Base-by-base conservation (phyloP, 2,888 invertebrate species). In the Glyphotaelius pellucidus region DNA sequence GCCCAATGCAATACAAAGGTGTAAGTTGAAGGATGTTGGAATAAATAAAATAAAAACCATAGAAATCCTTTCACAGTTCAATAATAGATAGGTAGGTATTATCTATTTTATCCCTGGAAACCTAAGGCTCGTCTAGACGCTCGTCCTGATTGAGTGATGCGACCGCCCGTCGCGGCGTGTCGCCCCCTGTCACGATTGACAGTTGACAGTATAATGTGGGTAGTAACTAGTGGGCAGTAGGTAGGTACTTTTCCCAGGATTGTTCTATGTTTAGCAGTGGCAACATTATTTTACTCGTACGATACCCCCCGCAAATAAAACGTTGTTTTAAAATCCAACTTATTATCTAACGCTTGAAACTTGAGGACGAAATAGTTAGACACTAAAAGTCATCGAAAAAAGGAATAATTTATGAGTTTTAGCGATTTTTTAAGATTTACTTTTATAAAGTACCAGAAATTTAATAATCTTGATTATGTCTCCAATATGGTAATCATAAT, bases 141-240 rank as follows among this genome's bases (percentile, higher is more conserved):
- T 79, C 25, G 80, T 38, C 25, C 31, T 25, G 80, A 89, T 89
- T 89, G 88, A 89, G 88, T 79, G 88, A 89, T 89, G 88, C 12
- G 80, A 67, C 88, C 80, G 79, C 88, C 88, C 88, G 88, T 25
- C 79, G 88, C n/a, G n/a, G 38, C 80, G 79, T 32, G 88, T 80
- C 67, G 79, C 88, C 42, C 7, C 80, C 88, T 80, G 88, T 79
- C 88, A 38, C 88, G 32, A 25, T 32, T 80, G 80, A 89, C 86
- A 15, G 38, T 31, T 38, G 85, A 85, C 86, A 47, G 52, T 86
- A 86, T 25, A 47, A 47, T 67, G 67, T n/a, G 25, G n/a, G 5
- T 67, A n/a, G 25, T 67, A 25, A 25, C 52, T 52, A 25, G 52
- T 19, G 19, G 4, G 52, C 52, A 52, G 42, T 14, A 5, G 31